Percentiles rank a stretch among this genome's conserved stretches.
phyloP scores from a whole-genome alignment of 1,140 invertebrate genomes.

The Metaphire vulgaris region DNA sequence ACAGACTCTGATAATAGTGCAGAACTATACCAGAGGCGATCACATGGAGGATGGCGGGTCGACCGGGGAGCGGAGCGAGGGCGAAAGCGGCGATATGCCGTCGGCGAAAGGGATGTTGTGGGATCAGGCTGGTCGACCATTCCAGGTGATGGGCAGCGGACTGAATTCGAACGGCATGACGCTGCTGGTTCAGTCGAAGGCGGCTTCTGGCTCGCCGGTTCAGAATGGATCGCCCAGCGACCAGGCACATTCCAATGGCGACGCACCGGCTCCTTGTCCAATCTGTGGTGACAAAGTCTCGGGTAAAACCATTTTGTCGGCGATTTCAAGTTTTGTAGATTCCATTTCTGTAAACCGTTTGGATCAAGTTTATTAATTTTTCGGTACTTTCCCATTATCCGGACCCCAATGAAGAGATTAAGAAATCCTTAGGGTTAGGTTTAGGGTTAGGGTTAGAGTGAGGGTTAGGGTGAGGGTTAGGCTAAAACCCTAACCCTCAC shows the following conservation, averaged over 20 bases:
- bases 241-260: neutral
- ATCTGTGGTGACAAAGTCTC: neutral
- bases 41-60: neutral
- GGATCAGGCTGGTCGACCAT: neutral
- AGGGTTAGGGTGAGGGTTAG: too few relatives aligned
- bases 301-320: conserved; percentile 80
- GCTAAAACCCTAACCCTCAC: too few relatives aligned
- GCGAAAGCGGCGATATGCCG: neutral
- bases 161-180: neutral
- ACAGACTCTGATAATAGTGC: neutral
- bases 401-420: too few relatives aligned
- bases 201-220: neutral
- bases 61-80: neutral
- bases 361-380: too few relatives aligned
- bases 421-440: too few relatives aligned
- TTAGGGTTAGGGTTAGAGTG: too few relatives aligned
- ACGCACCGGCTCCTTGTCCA: neutral
- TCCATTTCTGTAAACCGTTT: too few relatives aligned
- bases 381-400: too few relatives aligned
- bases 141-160: neutral
- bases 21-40: neutral
- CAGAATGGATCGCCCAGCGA: neutral
- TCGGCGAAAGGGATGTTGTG: neutral
- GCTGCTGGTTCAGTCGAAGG: neutral
- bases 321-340: too few relatives aligned